Evolutionary conservation across 1,140 invertebrate genomes (phyloP).

Genomic region (Drosophila asahinai): DNA sequence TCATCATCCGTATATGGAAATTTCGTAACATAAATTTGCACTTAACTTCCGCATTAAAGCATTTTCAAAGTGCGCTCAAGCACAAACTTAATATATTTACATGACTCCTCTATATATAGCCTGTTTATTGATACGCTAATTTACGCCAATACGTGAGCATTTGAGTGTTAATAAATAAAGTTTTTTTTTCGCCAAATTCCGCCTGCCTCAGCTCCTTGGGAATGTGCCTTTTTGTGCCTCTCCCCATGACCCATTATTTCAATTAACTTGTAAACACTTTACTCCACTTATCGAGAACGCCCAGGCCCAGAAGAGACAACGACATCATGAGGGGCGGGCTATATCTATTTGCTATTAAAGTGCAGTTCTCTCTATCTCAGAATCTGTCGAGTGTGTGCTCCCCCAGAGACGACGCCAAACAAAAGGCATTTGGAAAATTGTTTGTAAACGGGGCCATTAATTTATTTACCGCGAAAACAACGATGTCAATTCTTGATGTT

Average conservation of each 20-base stretch:
- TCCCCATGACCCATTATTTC: slow-evolving; percentile 56
- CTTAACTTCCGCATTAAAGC: slow-evolving; percentile 47
- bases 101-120: slow-evolving; percentile 23
- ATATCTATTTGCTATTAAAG: slow-evolving; percentile 36
- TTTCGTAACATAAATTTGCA: slow-evolving; percentile 37
- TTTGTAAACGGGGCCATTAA: slow-evolving; percentile 53
- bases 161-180: slow-evolving; percentile 37
- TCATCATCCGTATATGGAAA: slow-evolving; percentile 29
- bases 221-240: slow-evolving; percentile 15
- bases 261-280: slow-evolving; percentile 71
- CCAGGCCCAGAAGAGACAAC: slow-evolving; percentile 6
- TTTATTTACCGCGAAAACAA: slow-evolving; percentile 48
- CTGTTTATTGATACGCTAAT: slow-evolving; percentile 47
- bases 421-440: slow-evolving; percentile 53
- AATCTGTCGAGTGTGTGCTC: slow-evolving; percentile 4
- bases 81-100: slow-evolving; percentile 15
- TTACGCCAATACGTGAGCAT: slow-evolving; percentile 55
- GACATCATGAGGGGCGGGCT: not conserved
- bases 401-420: slow-evolving; percentile 9
- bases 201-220: slow-evolving; percentile 6
- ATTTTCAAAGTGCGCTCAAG: slow-evolving; percentile 25
- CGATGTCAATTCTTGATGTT: slow-evolving; percentile 12
- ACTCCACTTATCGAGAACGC: slow-evolving; percentile 50
- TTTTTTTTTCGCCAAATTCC: not conserved
- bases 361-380: slow-evolving; percentile 18